phyloP scores from a whole-genome alignment of 2,113 vertebrate species.

The Psittacus erithacus region DNA sequence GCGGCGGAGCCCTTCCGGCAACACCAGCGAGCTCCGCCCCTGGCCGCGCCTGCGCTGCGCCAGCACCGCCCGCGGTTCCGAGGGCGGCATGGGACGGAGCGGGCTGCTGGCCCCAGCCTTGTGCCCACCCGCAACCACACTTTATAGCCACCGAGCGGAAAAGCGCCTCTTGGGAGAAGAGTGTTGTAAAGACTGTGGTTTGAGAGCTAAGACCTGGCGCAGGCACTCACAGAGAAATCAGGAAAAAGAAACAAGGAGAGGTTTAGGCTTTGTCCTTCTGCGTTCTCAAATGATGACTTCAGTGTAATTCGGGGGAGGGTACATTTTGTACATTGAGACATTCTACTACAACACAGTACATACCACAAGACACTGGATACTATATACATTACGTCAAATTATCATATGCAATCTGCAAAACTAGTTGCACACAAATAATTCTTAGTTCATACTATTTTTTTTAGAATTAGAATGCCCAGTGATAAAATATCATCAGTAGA shows the following conservation, averaged over 20 bases:
- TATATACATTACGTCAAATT: not conserved
- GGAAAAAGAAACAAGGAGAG: not conserved
- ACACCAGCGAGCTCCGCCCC: not conserved
- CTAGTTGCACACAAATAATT: not conserved
- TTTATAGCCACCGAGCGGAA: not conserved
- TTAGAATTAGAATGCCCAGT: not conserved
- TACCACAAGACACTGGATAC: not conserved
- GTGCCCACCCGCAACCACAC: not conserved
- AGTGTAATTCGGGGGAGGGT: not conserved
- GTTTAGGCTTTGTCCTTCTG: not conserved
- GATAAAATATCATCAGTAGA: not conserved
- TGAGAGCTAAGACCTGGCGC: too few species aligned
- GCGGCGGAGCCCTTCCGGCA: not conserved
- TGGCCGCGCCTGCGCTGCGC: not conserved
- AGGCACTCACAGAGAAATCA: fast-evolving
- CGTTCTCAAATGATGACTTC: not conserved
- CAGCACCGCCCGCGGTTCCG: too few species aligned
- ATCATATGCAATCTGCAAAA: not conserved
- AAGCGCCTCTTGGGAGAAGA: too few species aligned
- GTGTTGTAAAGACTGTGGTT: fast-evolving
- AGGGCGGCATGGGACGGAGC: too few species aligned
- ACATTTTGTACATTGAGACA: not conserved
- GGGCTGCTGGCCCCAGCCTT: too few species aligned
- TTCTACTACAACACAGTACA: not conserved
- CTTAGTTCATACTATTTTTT: not conserved